Evolutionary conservation across 2,797 vertebrate genomes (phyloP).

Genomic region (Picus viridis): DNA sequence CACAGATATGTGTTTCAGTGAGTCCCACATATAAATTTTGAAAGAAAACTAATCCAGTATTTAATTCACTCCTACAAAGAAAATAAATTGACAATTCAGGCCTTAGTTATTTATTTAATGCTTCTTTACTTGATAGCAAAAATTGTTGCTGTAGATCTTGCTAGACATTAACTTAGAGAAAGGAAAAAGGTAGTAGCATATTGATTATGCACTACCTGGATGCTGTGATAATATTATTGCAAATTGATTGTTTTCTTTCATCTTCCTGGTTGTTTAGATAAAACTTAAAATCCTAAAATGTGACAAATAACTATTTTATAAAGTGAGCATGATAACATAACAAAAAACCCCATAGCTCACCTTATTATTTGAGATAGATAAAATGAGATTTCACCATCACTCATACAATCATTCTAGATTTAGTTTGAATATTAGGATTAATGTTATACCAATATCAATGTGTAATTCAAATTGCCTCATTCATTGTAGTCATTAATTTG

Average conservation of each 20-base stretch:
- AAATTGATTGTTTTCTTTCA: background rate
- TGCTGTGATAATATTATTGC: background rate
- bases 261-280: background rate
- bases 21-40: background rate
- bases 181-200: constrained; percentile 15
- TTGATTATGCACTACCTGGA: background rate
- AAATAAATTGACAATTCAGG: background rate
- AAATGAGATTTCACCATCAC: background rate
- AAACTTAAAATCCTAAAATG: constrained; percentile 3
- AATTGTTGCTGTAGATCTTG: background rate
- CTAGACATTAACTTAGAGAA: background rate
- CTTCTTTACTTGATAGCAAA: background rate
- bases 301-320: constrained; percentile 39
- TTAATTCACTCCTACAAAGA: constrained; percentile 14
- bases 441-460: background rate
- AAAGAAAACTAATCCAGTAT: background rate
- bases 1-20: background rate
- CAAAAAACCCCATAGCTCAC: background rate
- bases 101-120: constrained; percentile 36
- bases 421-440: background rate
- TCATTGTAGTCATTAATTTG: background rate
- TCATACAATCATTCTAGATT: background rate
- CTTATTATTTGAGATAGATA: background rate
- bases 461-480: background rate
- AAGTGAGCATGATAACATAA: background rate